Evolutionary conservation across 2,888 invertebrate species (phyloP).

Genomic region (Seira musarum): DNA sequence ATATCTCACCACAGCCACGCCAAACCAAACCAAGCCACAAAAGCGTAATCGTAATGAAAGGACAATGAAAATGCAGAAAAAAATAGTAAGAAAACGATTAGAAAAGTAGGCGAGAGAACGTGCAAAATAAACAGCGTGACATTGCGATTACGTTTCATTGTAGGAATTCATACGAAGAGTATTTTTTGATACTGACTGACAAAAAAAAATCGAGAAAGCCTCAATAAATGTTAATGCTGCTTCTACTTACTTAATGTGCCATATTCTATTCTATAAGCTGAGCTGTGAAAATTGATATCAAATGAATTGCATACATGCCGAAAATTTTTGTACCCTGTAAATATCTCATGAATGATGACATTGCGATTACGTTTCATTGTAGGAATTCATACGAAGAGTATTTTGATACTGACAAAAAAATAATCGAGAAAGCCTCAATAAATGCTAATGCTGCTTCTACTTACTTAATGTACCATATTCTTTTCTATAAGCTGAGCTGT

Average conservation of each 20-base stretch:
- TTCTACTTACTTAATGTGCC: no score
- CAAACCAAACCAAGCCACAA: no score
- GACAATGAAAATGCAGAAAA: constrained; percentile 24
- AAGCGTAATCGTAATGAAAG: background rate
- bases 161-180: background rate
- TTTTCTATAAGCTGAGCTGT: no score
- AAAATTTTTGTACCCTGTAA: background rate
- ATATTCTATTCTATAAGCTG: no score
- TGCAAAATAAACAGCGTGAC: constrained; percentile 42
- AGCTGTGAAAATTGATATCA: background rate
- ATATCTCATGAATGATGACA: no score
- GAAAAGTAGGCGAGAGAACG: constrained; percentile 26
- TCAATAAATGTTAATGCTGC: no score
- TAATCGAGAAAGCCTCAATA: background rate
- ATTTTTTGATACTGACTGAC: background rate
- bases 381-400: background rate
- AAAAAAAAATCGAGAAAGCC: background rate
- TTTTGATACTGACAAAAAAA: constrained; percentile 1
- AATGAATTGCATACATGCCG: constrained; percentile 1
- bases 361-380: constrained; percentile 13
- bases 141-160: constrained; percentile 21
- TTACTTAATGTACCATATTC: no score
- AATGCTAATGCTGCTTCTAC: no score
- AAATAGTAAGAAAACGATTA: background rate
- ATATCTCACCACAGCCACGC: no score